Evolutionary conservation across 2,797 vertebrate species (phyloP).

Genomic region (Hippoglossus hippoglossus): DNA sequence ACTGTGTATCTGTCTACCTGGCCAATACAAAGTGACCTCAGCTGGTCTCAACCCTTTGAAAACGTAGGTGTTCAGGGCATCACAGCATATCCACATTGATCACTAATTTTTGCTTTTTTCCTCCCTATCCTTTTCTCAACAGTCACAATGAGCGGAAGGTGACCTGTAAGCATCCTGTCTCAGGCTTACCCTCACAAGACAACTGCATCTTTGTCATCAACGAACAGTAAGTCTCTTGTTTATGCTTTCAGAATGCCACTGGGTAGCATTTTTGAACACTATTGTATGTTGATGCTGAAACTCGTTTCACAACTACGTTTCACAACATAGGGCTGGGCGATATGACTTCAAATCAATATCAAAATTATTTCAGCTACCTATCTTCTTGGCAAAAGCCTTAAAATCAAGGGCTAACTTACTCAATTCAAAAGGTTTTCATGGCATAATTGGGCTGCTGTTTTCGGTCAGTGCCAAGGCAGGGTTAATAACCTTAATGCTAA

Average conservation of each 20-base stretch:
- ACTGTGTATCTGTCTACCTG: too few species aligned
- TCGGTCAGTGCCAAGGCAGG: background rate
- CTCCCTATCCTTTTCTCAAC: conserved; percentile 10
- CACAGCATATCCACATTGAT: conserved; percentile 21
- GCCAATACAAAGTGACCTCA: too few species aligned
- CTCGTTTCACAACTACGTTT: conserved; percentile 43
- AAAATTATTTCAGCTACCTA: conserved; percentile 2
- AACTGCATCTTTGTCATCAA: conserved; percentile 99
- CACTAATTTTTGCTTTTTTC: conserved; percentile 8
- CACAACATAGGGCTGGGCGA: conserved; percentile 10
- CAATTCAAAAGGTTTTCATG: conserved; percentile 3
- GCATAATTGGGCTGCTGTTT: conserved; percentile 17
- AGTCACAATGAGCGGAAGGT: conserved; percentile 99
- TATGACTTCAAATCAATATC: too few species aligned
- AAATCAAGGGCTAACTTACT: conserved; percentile 1
- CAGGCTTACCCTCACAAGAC: conserved; percentile 93
- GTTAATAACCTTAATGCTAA: conserved; percentile 15
- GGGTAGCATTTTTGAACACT: conserved; percentile 61
- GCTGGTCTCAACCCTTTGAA: too few species aligned
- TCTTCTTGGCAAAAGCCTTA: conserved; percentile 8
- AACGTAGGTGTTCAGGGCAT: too few species aligned
- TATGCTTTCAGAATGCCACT: conserved; percentile 60
- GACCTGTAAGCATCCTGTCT: conserved; percentile 97
- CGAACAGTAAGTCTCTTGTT: conserved; percentile 94
- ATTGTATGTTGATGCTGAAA: conserved; percentile 34